A percentile compares a stretch with the other conserved stretches of the same genome.
Evolutionary conservation across 2,113 vertebrate species (phyloP).

Genomic region (Gnathonemus longibarbis): DNA sequence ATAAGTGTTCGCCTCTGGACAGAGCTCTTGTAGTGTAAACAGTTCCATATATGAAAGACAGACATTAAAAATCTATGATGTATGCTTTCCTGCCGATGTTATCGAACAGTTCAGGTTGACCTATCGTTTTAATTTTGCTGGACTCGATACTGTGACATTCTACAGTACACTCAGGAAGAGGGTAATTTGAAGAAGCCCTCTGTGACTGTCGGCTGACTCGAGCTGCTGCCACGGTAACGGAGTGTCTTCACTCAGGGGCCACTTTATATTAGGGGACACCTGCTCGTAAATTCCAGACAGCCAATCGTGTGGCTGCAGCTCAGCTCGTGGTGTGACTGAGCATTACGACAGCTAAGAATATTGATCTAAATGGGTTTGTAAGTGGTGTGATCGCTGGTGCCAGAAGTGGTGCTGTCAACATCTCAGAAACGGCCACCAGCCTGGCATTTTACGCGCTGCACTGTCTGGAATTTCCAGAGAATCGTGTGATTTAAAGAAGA

Average conservation of each 20-base stretch:
- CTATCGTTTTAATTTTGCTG: slow-evolving; percentile 10
- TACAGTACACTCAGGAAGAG: background rate
- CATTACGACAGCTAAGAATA: background rate
- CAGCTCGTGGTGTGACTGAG: background rate
- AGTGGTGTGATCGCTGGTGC: background rate
- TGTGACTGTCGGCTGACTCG: background rate
- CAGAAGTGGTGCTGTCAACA: background rate
- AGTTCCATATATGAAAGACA: background rate
- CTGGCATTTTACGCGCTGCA: background rate
- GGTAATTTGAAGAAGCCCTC: background rate
- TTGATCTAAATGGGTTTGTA: background rate
- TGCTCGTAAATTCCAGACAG: background rate
- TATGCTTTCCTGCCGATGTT: background rate
- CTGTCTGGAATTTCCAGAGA: background rate
- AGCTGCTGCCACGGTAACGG: background rate
- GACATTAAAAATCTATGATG: background rate
- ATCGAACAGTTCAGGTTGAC: background rate
- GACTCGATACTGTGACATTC: background rate
- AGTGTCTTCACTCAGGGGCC: background rate
- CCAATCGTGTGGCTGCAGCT: background rate
- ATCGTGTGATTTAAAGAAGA: background rate
- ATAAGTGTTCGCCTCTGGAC: background rate
- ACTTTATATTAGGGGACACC: background rate
- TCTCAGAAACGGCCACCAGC: background rate
- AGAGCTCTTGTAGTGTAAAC: background rate